These are phyloP conservation scores for Varecia variegata DNA, from an alignment of 2,797 vertebrate genomes.

Conservation along the genomic window DNA sequence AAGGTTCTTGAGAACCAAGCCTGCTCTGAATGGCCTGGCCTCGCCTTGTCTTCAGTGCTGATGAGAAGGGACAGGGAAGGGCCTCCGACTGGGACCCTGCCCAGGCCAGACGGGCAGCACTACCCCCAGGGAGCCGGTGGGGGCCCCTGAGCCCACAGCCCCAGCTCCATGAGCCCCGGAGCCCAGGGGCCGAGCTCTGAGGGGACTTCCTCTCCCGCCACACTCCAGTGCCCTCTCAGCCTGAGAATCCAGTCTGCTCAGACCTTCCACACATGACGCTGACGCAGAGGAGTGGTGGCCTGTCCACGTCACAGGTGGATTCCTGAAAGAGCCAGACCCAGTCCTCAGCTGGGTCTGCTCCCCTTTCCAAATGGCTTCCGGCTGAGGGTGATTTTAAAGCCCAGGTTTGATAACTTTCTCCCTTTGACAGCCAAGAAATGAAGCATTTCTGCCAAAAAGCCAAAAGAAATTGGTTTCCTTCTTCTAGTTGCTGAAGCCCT, in stretches of 20 bases:
- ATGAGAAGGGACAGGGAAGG: not conserved
- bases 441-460: not conserved
- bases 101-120: not conserved
- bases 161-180: not conserved
- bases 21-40: not conserved
- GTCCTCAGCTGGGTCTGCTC: not conserved
- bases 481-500: not conserved
- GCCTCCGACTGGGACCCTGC: not conserved
- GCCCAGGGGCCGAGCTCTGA: not conserved
- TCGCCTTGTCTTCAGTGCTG: not conserved
- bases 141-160: not conserved
- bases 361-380: not conserved
- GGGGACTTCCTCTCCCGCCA: not conserved
- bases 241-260: not conserved
- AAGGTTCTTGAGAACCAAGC: not conserved
- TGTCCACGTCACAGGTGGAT: rapidly evolving
- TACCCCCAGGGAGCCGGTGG: not conserved
- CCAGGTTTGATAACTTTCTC: not conserved
- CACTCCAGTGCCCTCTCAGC: not conserved
- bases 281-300: not conserved
- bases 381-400: not conserved
- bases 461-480: not conserved
- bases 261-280: not conserved
- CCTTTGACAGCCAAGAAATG: not conserved
- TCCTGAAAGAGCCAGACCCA: not conserved